Percentiles rank a stretch among this genome's conserved stretches.
These are phyloP conservation scores for Eupithecia subfuscata DNA, from an alignment of 2,888 invertebrate species.

Conservation along the genomic window DNA sequence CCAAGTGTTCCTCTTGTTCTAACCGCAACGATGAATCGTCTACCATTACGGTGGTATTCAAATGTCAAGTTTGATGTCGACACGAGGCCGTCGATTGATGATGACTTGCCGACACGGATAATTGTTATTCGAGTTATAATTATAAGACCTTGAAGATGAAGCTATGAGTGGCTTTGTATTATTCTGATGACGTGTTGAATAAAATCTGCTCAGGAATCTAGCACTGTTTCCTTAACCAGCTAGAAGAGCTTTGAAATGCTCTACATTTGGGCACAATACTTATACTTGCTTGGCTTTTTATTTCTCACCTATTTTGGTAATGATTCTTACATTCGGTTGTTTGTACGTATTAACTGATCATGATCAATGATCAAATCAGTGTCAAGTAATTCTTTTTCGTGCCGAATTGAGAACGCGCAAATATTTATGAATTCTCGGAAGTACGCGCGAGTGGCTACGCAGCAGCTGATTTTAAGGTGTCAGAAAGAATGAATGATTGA, in stretches of 20 bases:
- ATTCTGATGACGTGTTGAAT: background rate
- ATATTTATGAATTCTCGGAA: no score
- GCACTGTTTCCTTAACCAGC: background rate
- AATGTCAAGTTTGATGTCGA: constrained; percentile 30
- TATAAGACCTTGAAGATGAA: constrained; percentile 24
- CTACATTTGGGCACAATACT: background rate
- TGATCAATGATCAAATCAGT: background rate
- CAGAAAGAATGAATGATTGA: no score
- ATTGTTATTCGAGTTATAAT: constrained; percentile 30
- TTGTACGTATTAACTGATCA: background rate
- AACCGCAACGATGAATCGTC: constrained; percentile 8
- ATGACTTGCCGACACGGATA: constrained; percentile 25
- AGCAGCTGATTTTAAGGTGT: no score
- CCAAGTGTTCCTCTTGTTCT: constrained; percentile 7
- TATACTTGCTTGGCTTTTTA: background rate
- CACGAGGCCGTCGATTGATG: constrained; percentile 27
- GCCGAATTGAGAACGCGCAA: no score
- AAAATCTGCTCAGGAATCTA: background rate
- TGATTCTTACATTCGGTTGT: background rate
- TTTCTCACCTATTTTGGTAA: background rate
- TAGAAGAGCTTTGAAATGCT: background rate
- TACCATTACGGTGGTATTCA: constrained; percentile 20
- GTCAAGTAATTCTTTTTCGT: no score
- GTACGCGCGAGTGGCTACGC: no score
- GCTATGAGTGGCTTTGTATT: constrained; percentile 10